Evolutionary conservation across 2,113 vertebrate genomes (phyloP).

Genomic region (Pangasianodon hypophthalmus): DNA sequence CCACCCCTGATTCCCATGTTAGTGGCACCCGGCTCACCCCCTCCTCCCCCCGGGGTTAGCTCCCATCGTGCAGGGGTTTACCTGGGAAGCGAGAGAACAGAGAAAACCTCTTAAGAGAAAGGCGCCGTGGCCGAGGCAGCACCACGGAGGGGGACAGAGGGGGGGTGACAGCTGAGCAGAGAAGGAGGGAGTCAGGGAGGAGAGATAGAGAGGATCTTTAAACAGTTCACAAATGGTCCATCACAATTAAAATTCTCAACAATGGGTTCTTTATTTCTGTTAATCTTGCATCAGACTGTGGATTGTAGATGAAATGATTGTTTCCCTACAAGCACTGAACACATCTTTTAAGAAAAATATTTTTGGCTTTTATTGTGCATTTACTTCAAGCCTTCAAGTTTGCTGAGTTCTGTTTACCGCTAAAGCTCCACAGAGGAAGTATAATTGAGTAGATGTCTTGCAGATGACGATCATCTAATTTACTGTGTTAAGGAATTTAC

Average conservation of each 20-base stretch:
- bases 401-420: neutral
- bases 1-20: conserved; percentile 50
- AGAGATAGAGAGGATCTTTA: conserved; percentile 61
- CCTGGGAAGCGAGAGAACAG: conserved; percentile 84
- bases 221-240: conserved; percentile 2
- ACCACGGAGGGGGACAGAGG: conserved; percentile 74
- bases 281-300: neutral
- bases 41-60: neutral
- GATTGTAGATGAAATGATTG: neutral
- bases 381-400: neutral
- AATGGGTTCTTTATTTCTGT: neutral
- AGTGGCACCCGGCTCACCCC: neutral
- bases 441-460: neutral
- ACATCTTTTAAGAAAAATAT: neutral
- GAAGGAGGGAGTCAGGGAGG: conserved; percentile 22
- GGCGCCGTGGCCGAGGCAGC: conserved; percentile 74
- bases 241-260: conserved; percentile 24
- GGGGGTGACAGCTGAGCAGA: conserved; percentile 68
- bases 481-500: neutral
- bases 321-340: neutral
- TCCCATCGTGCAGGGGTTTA: conserved; percentile 68
- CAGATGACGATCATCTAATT: neutral
- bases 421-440: neutral
- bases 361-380: neutral
- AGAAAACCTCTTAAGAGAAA: conserved; percentile 81